phyloP scores from a whole-genome alignment of 1,140 invertebrate species.

The Bombyx mandarina region DNA sequence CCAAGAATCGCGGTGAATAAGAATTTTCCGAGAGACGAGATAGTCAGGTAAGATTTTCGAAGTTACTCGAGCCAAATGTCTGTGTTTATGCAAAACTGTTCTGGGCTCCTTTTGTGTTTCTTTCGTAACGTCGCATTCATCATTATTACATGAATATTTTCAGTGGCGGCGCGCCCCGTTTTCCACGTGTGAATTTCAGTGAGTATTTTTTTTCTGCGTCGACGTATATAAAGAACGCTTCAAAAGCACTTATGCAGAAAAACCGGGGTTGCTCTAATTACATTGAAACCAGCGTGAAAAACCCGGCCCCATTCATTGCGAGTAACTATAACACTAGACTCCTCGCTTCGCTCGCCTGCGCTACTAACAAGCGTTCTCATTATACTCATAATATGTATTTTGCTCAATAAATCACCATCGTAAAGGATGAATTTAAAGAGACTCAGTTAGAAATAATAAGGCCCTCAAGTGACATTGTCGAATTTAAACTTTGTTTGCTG shows the following conservation, averaged over 20 bases:
- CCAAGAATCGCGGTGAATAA: too few relatives aligned
- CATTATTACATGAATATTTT: too few relatives aligned
- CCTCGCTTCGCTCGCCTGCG: constrained; percentile 11
- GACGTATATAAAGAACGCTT: constrained; percentile 28
- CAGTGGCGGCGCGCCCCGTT: too few relatives aligned
- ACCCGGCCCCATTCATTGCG: constrained; percentile 33
- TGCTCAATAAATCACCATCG: background rate
- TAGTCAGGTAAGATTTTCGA: too few relatives aligned
- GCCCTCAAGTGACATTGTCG: too few relatives aligned
- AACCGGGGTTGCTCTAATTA: constrained; percentile 48
- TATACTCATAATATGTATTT: background rate
- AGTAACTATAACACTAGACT: constrained; percentile 12
- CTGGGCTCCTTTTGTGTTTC: background rate
- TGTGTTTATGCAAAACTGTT: too few relatives aligned
- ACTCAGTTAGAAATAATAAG: too few relatives aligned
- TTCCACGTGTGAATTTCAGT: constrained; percentile 9
- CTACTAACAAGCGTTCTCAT: background rate
- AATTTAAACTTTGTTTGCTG: too few relatives aligned
- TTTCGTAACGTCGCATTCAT: too few relatives aligned
- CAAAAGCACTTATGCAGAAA: constrained; percentile 46
- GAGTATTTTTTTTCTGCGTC: constrained; percentile 17
- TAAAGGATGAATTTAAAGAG: background rate
- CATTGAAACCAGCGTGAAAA: constrained; percentile 48
- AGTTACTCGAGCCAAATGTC: too few relatives aligned
- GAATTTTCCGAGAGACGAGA: too few relatives aligned